A percentile compares a stretch with the other conserved stretches of the same genome.
These are phyloP conservation scores for Nyctibius grandis DNA, from an alignment of 2,797 vertebrate genomes.

Conservation along the genomic window DNA sequence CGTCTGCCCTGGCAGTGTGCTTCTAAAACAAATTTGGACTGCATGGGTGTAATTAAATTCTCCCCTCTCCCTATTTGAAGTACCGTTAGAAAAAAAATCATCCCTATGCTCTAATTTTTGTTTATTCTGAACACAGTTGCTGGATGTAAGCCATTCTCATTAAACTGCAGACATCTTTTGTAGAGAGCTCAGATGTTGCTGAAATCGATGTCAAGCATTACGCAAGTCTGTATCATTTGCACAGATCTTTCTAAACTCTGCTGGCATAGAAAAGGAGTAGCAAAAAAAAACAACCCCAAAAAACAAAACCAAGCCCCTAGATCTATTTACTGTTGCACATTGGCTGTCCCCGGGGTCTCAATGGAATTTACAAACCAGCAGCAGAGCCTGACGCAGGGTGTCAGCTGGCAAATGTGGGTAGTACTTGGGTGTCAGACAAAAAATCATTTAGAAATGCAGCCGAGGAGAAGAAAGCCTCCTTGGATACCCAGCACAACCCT, in stretches of 20 bases:
- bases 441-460: neutral
- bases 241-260: conserved; percentile 27
- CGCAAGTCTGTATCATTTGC: conserved; percentile 1
- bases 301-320: neutral
- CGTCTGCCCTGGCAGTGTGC: neutral
- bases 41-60: neutral
- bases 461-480: neutral
- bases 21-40: neutral
- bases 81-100: conserved; percentile 2
- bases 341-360: neutral
- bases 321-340: neutral
- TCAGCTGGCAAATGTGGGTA: conserved; percentile 38
- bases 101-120: conserved; percentile 54
- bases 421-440: neutral
- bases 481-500: neutral
- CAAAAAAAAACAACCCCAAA: neutral
- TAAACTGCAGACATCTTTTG: conserved; percentile 61
- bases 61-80: neutral
- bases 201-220: conserved; percentile 61
- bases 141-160: conserved; percentile 69
- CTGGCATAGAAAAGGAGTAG: neutral
- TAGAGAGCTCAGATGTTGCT: conserved; percentile 33
- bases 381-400: neutral
- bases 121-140: conserved; percentile 63
- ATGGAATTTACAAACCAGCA: neutral